Evolutionary conservation across 92 coral and sea anemone species (phyloP).

Genomic region (Parazoanthus darwini): DNA sequence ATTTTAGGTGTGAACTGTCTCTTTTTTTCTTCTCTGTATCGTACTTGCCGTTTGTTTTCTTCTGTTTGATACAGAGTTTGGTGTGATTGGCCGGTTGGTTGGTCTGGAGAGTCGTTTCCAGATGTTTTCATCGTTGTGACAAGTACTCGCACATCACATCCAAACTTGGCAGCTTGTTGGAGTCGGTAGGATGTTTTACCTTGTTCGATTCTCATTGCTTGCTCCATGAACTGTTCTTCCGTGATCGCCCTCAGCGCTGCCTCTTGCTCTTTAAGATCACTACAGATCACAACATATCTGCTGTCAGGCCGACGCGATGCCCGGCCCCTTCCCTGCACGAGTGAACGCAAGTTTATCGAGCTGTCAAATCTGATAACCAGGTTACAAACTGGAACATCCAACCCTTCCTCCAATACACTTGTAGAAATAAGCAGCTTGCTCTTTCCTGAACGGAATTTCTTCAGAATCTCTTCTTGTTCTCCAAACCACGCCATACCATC

Average conservation of each 20-base stretch:
- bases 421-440: slow-evolving; percentile 88
- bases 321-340: slow-evolving; percentile 94
- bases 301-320: slow-evolving; percentile 92
- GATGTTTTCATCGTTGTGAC: not conserved
- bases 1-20: slow-evolving; percentile 36
- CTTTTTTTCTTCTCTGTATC: slow-evolving; percentile 18
- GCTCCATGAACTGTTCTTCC: slow-evolving; percentile 80
- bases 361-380: slow-evolving; percentile 93
- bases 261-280: slow-evolving; percentile 61
- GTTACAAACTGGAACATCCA: slow-evolving; percentile 97
- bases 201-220: slow-evolving; percentile 61
- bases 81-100: not conserved
- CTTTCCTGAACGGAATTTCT: slow-evolving; percentile 85
- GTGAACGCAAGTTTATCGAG: slow-evolving; percentile 69
- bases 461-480: slow-evolving; percentile 84
- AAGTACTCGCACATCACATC: slow-evolving; percentile 68
- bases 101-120: not conserved
- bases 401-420: slow-evolving; percentile 92
- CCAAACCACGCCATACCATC: slow-evolving; percentile 97
- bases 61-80: not conserved
- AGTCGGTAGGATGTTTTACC: slow-evolving; percentile 3
- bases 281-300: slow-evolving; percentile 80
- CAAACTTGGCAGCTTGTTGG: slow-evolving; percentile 57
- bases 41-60: slow-evolving; percentile 13
- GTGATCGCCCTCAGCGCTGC: slow-evolving; percentile 55